These are phyloP conservation scores for Porites evermanni DNA, from an alignment of 92 coral and sea anemone genomes.

Conservation along the genomic window DNA sequence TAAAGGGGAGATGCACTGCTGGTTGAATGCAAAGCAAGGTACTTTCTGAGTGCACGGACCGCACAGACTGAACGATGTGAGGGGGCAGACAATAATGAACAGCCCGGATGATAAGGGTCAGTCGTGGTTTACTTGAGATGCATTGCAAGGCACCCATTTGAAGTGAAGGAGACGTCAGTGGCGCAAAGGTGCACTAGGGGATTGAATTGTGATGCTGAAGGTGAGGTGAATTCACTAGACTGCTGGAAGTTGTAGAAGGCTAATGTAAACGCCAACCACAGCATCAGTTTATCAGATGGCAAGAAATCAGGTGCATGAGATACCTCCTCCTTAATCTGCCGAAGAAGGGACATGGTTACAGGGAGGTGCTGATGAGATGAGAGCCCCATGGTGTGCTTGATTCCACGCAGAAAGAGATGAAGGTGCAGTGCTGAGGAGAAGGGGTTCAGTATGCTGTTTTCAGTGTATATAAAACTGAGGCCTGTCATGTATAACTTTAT, in stretches of 20 bases:
- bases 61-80: too few relatives aligned
- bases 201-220: neutral
- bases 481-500: neutral
- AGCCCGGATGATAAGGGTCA: too few relatives aligned
- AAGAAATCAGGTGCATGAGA: neutral
- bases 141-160: too few relatives aligned
- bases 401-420: conserved; percentile 1
- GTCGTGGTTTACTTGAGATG: too few relatives aligned
- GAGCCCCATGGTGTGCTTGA: conserved; percentile 8
- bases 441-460: neutral
- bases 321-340: neutral
- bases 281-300: conserved; percentile 5
- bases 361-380: conserved; percentile 8
- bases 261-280: conserved; percentile 17
- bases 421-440: neutral
- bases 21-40: too few relatives aligned
- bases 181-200: neutral
- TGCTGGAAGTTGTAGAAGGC: too few relatives aligned
- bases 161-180: too few relatives aligned
- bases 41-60: too few relatives aligned
- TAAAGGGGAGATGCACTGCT: too few relatives aligned
- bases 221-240: conserved; percentile 5
- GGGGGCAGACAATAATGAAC: too few relatives aligned
- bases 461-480: neutral
- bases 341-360: conserved; percentile 16